phyloP scores from a whole-genome alignment of 2,113 vertebrate genomes.

The Clarias batrachus region DNA sequence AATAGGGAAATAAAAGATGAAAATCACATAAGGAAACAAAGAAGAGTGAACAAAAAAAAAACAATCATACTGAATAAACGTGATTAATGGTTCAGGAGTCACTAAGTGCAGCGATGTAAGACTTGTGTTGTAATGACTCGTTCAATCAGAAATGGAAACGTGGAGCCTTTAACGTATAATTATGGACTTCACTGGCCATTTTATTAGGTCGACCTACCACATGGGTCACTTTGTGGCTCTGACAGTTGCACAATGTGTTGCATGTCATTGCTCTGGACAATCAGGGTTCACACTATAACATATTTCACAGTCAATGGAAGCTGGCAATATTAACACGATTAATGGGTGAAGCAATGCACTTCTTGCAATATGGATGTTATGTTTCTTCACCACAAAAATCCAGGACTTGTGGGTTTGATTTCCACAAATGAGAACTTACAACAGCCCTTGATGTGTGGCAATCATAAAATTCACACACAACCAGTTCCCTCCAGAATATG shows the following conservation, averaged over 20 bases:
- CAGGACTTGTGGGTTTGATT: neutral
- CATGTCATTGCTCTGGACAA: neutral
- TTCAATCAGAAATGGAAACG: neutral
- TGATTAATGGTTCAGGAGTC: neutral
- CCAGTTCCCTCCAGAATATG: neutral
- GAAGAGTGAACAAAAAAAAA: neutral
- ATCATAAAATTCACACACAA: neutral
- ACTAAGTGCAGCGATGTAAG: neutral
- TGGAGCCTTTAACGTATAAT: neutral
- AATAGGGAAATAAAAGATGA: constrained; percentile 43
- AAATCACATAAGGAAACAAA: neutral
- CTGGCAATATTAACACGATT: neutral
- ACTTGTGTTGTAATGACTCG: neutral
- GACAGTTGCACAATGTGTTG: neutral
- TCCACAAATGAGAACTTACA: neutral
- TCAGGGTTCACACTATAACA: neutral
- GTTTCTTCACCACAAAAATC: neutral
- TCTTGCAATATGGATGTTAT: neutral
- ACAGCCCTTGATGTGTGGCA: neutral
- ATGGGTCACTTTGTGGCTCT: neutral
- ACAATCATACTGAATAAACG: neutral
- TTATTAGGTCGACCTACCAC: neutral
- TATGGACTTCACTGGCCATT: neutral
- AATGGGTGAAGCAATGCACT: too few relatives aligned
- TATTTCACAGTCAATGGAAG: neutral